These are phyloP conservation scores for Bursaphelenchus mucronatus DNA, from an alignment of 1,140 invertebrate species.

Conservation along the genomic window DNA sequence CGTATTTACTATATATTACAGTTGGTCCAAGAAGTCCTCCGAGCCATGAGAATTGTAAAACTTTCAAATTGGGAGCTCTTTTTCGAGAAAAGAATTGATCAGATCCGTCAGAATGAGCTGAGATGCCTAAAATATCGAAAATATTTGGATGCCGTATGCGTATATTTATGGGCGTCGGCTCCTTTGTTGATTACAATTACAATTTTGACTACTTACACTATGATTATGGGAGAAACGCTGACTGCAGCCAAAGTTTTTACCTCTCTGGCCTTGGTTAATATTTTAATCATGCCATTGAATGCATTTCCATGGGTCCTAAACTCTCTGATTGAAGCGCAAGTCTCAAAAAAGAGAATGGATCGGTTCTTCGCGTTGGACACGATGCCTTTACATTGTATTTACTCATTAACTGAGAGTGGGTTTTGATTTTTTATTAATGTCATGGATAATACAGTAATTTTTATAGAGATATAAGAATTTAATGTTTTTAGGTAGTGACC, in stretches of 20 bases:
- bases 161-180: conserved; percentile 98
- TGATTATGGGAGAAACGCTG: conserved; percentile 72
- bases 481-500: background rate
- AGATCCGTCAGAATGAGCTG: conserved; percentile 70
- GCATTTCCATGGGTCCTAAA: conserved; percentile 97
- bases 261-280: conserved; percentile 84
- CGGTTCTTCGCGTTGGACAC: conserved; percentile 60
- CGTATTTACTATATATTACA: conserved; percentile 44
- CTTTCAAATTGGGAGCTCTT: conserved; percentile 86
- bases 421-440: no score
- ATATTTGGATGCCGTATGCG: conserved; percentile 95
- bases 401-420: conserved; percentile 35
- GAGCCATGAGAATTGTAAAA: conserved; percentile 82
- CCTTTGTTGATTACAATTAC: conserved; percentile 86
- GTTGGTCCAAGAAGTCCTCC: conserved; percentile 79
- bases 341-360: conserved; percentile 64
- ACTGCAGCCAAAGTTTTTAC: conserved; percentile 87
- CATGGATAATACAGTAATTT: no score
- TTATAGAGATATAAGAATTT: no score
- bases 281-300: conserved; percentile 91
- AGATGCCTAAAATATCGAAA: conserved; percentile 76
- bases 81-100: conserved; percentile 69
- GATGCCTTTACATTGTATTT: conserved; percentile 37
- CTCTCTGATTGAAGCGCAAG: conserved; percentile 82
- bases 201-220: conserved; percentile 82